Conservation (phyloP, 2,113 vertebrate genomes). For the Choloepus hoffmanni region DNA sequence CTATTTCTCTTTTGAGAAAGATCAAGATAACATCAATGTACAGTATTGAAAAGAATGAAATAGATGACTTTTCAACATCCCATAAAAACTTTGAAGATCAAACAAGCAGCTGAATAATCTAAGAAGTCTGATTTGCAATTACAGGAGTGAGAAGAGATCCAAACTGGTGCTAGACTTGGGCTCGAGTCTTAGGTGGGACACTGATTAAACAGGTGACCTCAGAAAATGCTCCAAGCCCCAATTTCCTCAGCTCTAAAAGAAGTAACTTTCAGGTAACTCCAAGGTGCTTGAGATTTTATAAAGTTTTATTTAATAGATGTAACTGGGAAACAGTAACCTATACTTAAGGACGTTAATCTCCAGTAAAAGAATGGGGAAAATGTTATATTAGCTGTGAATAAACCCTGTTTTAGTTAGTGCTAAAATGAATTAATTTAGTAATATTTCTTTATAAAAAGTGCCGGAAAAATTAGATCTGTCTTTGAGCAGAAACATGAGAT, state of each 20-base stretch:
- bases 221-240: not conserved
- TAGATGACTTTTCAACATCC: slow-evolving; percentile 59
- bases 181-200: not conserved
- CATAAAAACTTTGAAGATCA: slow-evolving; percentile 47
- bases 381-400: slow-evolving; percentile 48
- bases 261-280: not conserved
- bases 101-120: slow-evolving; percentile 49
- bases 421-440: slow-evolving; percentile 76
- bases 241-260: not conserved
- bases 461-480: slow-evolving; percentile 67
- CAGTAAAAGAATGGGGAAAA: slow-evolving; percentile 58
- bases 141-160: not conserved
- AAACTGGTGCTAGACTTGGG: not conserved
- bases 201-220: not conserved
- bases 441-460: slow-evolving; percentile 72
- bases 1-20: slow-evolving; percentile 62
- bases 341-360: slow-evolving; percentile 57
- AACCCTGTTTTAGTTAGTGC: slow-evolving; percentile 46
- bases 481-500: slow-evolving; percentile 70
- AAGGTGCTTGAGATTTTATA: slow-evolving; percentile 10
- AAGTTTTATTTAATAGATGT: not conserved
- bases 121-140: not conserved
- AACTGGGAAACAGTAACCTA: slow-evolving; percentile 7
- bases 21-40: slow-evolving; percentile 64
- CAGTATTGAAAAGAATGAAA: slow-evolving; percentile 60